Conservation (phyloP, 35 echinoderm and acorn worm species). For the Diadema setosum region DNA sequence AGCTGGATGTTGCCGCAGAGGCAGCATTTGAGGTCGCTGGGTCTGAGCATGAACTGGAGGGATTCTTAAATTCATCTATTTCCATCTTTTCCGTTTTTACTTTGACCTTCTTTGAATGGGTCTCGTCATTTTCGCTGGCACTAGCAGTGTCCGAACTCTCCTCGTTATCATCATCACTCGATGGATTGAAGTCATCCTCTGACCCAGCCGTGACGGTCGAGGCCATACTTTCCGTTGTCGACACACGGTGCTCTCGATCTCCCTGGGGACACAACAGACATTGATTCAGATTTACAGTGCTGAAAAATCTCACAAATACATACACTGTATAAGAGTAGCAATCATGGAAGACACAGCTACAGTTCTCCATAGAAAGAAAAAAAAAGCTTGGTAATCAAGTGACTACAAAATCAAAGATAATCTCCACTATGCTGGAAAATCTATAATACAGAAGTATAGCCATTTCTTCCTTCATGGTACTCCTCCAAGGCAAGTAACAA, state of each 20-base stretch:
- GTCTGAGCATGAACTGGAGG: not conserved
- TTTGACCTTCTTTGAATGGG: not conserved
- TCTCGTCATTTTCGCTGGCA: conserved; percentile 92
- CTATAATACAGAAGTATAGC: too few relatives aligned
- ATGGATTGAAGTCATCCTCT: conserved; percentile 62
- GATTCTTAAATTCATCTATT: not conserved
- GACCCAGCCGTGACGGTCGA: conserved; percentile 79
- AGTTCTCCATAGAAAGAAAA: too few relatives aligned
- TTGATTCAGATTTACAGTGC: too few relatives aligned
- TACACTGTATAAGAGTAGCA: too few relatives aligned
- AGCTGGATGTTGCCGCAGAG: not conserved
- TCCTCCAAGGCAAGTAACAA: too few relatives aligned
- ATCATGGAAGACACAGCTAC: too few relatives aligned
- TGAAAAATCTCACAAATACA: too few relatives aligned
- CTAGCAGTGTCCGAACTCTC: conserved; percentile 95
- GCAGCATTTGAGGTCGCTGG: not conserved
- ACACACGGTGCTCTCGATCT: conserved; percentile 70
- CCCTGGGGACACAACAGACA: too few relatives aligned
- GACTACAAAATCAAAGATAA: too few relatives aligned
- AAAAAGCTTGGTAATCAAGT: too few relatives aligned
- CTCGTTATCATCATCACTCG: conserved; percentile 81
- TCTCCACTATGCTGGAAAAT: too few relatives aligned
- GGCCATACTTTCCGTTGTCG: conserved; percentile 66
- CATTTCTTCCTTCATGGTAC: too few relatives aligned
- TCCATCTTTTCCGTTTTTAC: conserved; percentile 11